Percentiles rank a stretch among this genome's conserved stretches.
These are phyloP conservation scores for Fregetta grallaria DNA, from an alignment of 2,113 vertebrate species.

Conservation along the genomic window DNA sequence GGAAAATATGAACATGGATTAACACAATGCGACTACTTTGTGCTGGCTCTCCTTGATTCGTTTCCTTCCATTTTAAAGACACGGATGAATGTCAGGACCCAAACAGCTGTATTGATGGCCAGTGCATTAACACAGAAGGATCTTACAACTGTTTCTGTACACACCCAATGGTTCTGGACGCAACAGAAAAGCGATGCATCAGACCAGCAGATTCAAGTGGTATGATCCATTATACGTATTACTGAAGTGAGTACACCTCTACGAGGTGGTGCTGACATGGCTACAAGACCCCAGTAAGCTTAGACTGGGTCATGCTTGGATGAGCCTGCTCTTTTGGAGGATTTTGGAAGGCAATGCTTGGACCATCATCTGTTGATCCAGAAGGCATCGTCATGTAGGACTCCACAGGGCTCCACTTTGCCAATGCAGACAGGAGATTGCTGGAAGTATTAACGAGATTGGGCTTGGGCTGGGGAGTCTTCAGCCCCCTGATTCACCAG, in stretches of 20 bases:
- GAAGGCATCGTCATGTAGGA: background rate
- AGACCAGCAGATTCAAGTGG: constrained; percentile 76
- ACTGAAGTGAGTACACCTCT: constrained; percentile 21
- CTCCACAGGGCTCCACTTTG: background rate
- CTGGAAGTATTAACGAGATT: background rate
- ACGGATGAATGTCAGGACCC: constrained; percentile 92
- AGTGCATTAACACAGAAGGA: constrained; percentile 91
- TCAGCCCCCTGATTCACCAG: background rate
- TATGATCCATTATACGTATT: constrained; percentile 67
- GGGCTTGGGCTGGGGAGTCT: background rate
- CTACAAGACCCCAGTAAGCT: background rate
- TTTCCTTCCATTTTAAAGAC: constrained; percentile 76
- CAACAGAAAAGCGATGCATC: constrained; percentile 78
- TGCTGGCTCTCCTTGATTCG: constrained; percentile 48
- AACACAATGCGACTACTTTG: background rate
- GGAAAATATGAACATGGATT: background rate
- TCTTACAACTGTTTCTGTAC: constrained; percentile 93
- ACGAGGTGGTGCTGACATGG: background rate
- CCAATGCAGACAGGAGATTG: background rate
- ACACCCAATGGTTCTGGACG: constrained; percentile 84
- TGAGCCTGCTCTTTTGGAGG: background rate
- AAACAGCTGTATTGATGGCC: constrained; percentile 83
- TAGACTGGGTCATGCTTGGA: background rate
- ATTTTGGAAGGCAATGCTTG: background rate
- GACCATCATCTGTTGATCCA: background rate